A percentile compares a stretch with the other conserved stretches of the same genome.
Evolutionary conservation across 2,797 vertebrate species (phyloP).

Genomic region (Phoebastria nigripes): DNA sequence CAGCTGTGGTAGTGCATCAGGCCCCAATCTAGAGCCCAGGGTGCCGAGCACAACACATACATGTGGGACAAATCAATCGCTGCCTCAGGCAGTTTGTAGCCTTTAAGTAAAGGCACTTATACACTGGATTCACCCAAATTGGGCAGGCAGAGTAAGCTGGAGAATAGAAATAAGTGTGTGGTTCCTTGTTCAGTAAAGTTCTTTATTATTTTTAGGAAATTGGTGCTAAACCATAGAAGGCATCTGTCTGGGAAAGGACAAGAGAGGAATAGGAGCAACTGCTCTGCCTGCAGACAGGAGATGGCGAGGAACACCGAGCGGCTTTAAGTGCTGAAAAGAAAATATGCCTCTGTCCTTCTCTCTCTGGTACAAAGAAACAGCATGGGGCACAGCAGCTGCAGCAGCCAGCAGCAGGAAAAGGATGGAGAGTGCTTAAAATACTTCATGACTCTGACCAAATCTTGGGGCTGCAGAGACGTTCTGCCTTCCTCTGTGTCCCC

Average conservation of each 20-base stretch:
- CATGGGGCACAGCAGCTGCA: conserved; percentile 9
- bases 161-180: not conserved
- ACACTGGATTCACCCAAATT: not conserved
- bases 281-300: not conserved
- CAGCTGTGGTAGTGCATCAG: not conserved
- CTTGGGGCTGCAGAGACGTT: not conserved
- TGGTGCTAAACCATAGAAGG: not conserved
- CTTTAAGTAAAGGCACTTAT: not conserved
- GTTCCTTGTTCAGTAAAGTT: not conserved
- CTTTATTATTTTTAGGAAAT: not conserved
- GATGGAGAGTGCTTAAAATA: not conserved
- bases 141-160: not conserved
- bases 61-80: not conserved
- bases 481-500: not conserved
- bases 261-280: not conserved
- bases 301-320: not conserved
- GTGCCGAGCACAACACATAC: not conserved
- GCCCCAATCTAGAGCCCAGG: not conserved
- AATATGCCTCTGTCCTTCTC: not conserved
- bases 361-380: not conserved
- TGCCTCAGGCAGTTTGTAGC: not conserved
- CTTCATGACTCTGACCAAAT: not conserved
- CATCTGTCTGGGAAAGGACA: not conserved
- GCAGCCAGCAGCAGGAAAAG: not conserved
- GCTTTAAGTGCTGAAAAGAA: not conserved